phyloP scores from a whole-genome alignment of 1,140 invertebrate genomes.

The Scylla paramamosain region DNA sequence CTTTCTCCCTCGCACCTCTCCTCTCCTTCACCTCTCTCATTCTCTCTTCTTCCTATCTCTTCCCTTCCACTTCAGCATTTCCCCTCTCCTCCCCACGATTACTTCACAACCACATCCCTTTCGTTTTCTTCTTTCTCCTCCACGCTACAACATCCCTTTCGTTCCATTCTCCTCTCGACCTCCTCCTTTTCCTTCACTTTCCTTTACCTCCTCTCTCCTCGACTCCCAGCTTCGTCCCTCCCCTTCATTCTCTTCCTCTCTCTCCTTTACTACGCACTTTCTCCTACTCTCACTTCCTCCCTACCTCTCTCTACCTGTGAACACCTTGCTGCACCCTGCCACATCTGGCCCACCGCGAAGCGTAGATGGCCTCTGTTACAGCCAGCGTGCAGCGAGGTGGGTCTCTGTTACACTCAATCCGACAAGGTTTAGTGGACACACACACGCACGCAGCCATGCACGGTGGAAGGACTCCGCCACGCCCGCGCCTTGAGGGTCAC shows the following conservation, averaged over 20 bases:
- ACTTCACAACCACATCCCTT: neutral
- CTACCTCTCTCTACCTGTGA: neutral
- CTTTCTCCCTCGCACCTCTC: neutral
- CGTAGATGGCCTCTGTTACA: neutral
- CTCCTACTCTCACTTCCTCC: neutral
- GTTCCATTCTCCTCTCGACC: neutral
- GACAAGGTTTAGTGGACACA: constrained; percentile 21
- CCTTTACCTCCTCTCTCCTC: neutral
- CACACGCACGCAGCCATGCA: constrained; percentile 9
- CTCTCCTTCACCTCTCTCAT: neutral
- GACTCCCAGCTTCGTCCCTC: too few relatives aligned
- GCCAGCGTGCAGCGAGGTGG: neutral
- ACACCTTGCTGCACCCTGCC: neutral
- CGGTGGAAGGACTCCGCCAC: neutral
- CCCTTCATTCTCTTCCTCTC: neutral
- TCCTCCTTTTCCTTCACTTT: neutral
- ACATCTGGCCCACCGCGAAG: neutral
- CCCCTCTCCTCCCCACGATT: neutral
- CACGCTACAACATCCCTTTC: neutral
- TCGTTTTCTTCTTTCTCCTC: neutral
- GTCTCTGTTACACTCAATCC: neutral
- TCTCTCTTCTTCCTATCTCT: neutral
- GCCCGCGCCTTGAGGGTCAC: neutral
- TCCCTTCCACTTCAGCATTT: neutral
- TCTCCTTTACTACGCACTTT: constrained; percentile 33